Conservation (phyloP, 2,888 invertebrate species). For the Baccha elongata region DNA sequence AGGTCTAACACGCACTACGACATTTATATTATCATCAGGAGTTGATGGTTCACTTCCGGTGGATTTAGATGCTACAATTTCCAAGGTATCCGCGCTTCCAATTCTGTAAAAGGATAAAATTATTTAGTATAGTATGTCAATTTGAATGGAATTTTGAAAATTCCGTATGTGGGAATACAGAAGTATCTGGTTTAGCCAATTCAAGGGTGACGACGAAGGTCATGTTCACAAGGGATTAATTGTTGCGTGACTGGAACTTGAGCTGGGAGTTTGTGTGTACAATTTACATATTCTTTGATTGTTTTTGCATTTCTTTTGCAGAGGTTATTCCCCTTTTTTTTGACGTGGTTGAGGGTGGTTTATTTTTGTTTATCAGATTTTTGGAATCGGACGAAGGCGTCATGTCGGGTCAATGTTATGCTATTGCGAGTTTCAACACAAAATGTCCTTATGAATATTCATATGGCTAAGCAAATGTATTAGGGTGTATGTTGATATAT, state of each 20-base stretch:
- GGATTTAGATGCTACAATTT: constrained; percentile 81
- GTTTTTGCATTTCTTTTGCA: constrained; percentile 26
- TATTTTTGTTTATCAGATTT: constrained; percentile 53
- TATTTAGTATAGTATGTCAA: too few species aligned
- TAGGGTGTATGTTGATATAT: constrained; percentile 18
- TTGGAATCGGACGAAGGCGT: constrained; percentile 45
- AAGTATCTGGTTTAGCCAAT: neutral
- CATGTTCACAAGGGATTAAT: constrained; percentile 43
- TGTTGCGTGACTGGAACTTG: constrained; percentile 61
- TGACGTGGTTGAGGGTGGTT: constrained; percentile 4
- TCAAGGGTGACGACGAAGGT: constrained; percentile 56
- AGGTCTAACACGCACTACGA: constrained; percentile 93
- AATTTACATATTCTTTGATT: constrained; percentile 5
- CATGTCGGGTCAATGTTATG: constrained; percentile 7
- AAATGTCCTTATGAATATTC: constrained; percentile 45
- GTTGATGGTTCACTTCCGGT: constrained; percentile 82
- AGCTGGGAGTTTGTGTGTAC: too few species aligned
- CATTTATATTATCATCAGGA: constrained; percentile 92
- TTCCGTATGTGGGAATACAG: neutral
- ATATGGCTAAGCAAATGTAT: constrained; percentile 11
- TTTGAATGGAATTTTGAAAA: neutral
- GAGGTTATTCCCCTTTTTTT: constrained; percentile 59
- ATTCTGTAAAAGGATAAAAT: constrained; percentile 76
- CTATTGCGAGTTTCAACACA: neutral
- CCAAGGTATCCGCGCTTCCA: constrained; percentile 81